Evolutionary conservation across 2,888 invertebrate genomes (phyloP), one percentile per base, ranked within the genome.

Genomic region (Cheilosia scutellata): DNA sequence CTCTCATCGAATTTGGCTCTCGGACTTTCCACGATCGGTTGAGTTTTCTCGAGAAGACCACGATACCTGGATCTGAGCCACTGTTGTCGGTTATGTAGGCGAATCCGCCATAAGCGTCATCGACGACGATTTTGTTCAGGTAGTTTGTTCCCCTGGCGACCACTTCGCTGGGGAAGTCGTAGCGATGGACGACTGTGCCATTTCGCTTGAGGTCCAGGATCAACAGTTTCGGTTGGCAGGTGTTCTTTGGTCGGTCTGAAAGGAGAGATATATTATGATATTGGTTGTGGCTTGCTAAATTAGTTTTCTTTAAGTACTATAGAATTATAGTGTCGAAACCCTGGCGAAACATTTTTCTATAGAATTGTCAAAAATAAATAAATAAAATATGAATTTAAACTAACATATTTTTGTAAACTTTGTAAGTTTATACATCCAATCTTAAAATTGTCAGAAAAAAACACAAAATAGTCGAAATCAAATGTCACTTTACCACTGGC

Each of bases 41-140:
- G 88, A 95, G 94, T 78, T 93, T 93, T 49, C 94, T 92, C 1
- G 95, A 95, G 91, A 95, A 96, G 7, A 96, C 95, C 76, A 96
- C 95, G 76, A 96, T 94, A 40, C 96, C 96, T 5, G 96, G 96
- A 92, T 95, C 95, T 0, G 92, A 92, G 1, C 93, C 94, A 89
- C 95, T 94, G 89, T 95, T 95, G 91, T 96, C 96, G 0, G 95
- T 95, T 44, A 96, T 96, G 89, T 96, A 96, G 1, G 95, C 96
- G 89, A 94, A 95, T 33, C 94, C 94, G 27, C 94, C 93, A 89
- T 95, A 95, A 74, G 95, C 94, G 89, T 95, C 94, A 89, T 96
- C 96, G 29, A 96, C 92, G 0, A 96, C 96, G 58, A 96, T 93
- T 90, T 96, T 96, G 89, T 96, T 96, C 58, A 96, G 91, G 88